These are phyloP conservation scores for Spondyliosoma cantharus DNA, from an alignment of 2,797 vertebrate genomes.

Conservation along the genomic window DNA sequence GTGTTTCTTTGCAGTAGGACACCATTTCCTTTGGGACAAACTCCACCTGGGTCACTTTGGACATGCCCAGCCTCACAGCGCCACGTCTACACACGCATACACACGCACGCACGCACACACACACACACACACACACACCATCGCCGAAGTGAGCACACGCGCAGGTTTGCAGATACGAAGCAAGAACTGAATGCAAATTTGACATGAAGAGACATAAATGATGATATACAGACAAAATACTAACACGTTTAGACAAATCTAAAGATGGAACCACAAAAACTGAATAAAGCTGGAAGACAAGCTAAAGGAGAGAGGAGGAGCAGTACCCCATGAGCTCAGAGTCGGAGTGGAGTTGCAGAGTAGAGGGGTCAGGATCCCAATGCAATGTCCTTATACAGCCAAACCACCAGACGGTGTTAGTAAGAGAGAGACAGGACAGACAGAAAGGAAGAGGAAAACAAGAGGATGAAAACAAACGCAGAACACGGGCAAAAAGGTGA, in stretches of 20 bases:
- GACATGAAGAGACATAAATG: slow-evolving; percentile 60
- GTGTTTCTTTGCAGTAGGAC: slow-evolving; percentile 96
- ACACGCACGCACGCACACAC: slow-evolving; percentile 33
- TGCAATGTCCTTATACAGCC: slow-evolving; percentile 99
- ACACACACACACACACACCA: slow-evolving; percentile 14
- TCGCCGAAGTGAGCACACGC: slow-evolving; percentile 21
- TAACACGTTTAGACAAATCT: slow-evolving; percentile 68
- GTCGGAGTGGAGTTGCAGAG: slow-evolving; percentile 99
- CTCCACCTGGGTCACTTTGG: slow-evolving; percentile 97
- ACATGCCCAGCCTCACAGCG: slow-evolving; percentile 93
- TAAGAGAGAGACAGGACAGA: slow-evolving; percentile 70
- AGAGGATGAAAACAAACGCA: slow-evolving; percentile 59
- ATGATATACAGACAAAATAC: slow-evolving; percentile 60
- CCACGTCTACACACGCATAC: slow-evolving; percentile 85
- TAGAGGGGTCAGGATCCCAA: slow-evolving; percentile 99
- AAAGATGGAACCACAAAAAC: no score
- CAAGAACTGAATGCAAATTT: slow-evolving; percentile 9
- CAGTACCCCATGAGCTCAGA: slow-evolving; percentile 99
- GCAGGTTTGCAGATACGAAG: slow-evolving; percentile 24
- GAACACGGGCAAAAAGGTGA: slow-evolving; percentile 40
- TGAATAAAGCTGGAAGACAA: slow-evolving; percentile 70
- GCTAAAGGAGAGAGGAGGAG: slow-evolving; percentile 87
- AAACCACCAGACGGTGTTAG: slow-evolving; percentile 93
- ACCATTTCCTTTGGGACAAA: slow-evolving; percentile 95
- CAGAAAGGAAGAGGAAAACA: slow-evolving; percentile 49